A percentile compares a stretch with the other conserved stretches of the same genome.
These are phyloP conservation scores for Brachionus manjavacas DNA, from an alignment of 1,140 invertebrate genomes.

Conservation along the genomic window DNA sequence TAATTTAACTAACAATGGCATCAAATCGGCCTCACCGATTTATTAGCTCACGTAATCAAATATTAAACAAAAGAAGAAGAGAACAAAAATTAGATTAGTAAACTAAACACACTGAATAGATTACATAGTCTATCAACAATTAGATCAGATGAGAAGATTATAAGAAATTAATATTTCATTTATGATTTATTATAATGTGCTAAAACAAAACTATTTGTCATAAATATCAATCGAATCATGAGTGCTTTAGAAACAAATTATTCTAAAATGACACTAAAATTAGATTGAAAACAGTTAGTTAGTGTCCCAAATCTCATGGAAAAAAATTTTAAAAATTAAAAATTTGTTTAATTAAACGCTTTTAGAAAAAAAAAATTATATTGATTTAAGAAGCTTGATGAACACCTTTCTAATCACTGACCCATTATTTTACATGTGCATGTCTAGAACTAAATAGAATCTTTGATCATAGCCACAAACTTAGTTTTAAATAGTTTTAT, in stretches of 20 bases:
- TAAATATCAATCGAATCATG: not conserved
- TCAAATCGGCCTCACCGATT: too few relatives aligned
- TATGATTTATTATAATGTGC: constrained; percentile 22
- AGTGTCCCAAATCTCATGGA: too few relatives aligned
- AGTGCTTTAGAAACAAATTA: not conserved
- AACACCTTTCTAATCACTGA: not conserved
- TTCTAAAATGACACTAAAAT: constrained; percentile 6
- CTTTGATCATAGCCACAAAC: not conserved
- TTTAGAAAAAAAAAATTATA: not conserved
- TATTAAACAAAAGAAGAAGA: not conserved
- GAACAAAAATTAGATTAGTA: not conserved
- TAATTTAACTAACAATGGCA: not conserved
- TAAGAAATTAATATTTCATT: constrained; percentile 18
- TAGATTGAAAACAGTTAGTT: not conserved
- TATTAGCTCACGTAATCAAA: not conserved
- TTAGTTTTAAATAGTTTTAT: not conserved
- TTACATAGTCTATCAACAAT: constrained; percentile 17
- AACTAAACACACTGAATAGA: not conserved
- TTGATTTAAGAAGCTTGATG: not conserved
- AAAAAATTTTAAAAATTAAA: too few relatives aligned
- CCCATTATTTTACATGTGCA: not conserved
- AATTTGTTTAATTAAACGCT: not conserved
- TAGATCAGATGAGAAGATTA: not conserved
- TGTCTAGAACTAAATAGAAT: not conserved
- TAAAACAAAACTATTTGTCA: not conserved